These are phyloP conservation scores for Athripsodes cinereus DNA, from an alignment of 2,888 invertebrate species.

Conservation along the genomic window DNA sequence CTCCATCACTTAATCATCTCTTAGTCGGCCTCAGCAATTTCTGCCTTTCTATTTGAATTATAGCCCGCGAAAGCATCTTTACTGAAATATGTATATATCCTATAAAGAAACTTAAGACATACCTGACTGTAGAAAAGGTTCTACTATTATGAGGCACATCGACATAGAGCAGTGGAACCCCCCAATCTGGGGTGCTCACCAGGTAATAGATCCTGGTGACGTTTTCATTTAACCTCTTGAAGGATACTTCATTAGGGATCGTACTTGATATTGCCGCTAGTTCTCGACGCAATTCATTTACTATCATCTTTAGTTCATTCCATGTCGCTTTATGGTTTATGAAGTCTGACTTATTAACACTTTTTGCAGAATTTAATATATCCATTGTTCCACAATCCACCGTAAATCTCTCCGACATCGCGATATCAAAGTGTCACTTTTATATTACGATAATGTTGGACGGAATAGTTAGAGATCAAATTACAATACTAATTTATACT, in stretches of 20 bases:
- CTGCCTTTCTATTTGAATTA: too few species aligned
- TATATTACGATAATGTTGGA: not conserved
- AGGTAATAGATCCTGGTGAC: constrained; percentile 85
- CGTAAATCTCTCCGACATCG: not conserved
- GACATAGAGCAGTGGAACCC: constrained; percentile 80
- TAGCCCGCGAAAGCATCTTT: too few species aligned
- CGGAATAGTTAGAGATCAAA: not conserved
- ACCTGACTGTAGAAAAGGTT: constrained; percentile 45
- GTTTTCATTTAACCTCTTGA: constrained; percentile 71
- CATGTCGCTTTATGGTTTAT: constrained; percentile 53
- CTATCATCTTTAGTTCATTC: constrained; percentile 74
- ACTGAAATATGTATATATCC: not conserved
- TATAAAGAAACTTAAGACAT: not conserved
- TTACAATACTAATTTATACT: not conserved
- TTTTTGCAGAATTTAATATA: not conserved
- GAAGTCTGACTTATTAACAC: not conserved
- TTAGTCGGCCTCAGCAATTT: too few species aligned
- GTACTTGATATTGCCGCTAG: constrained; percentile 72
- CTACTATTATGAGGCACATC: constrained; percentile 62
- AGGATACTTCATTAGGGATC: constrained; percentile 77
- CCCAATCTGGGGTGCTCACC: constrained; percentile 82
- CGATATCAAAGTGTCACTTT: not conserved
- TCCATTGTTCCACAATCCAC: not conserved
- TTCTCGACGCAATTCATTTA: constrained; percentile 73
- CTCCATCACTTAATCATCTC: too few species aligned